Conservation (phyloP, 2,888 invertebrate genomes). For the Drosophila ustulata region DNA sequence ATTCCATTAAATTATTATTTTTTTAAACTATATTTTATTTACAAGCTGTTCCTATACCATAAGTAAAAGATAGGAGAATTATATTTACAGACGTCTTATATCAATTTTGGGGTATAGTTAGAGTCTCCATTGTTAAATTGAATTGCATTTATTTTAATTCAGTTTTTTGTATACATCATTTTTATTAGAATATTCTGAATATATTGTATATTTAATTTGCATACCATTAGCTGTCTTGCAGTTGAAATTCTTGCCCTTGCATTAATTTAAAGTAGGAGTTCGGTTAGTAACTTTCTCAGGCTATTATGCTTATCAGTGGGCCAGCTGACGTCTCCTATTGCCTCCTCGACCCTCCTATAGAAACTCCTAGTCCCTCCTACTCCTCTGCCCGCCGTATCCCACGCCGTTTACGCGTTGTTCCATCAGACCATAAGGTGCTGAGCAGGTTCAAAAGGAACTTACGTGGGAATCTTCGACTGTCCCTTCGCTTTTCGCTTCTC, state of each 20-base stretch:
- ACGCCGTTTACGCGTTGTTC: slow-evolving; percentile 27
- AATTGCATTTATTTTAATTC: too few relatives aligned
- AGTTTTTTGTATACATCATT: too few relatives aligned
- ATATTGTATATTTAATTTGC: too few relatives aligned
- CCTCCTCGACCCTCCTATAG: neutral
- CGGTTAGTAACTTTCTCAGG: slow-evolving; percentile 37
- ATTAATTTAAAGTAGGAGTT: neutral
- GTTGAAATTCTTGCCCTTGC: neutral
- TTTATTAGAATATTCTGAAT: too few relatives aligned
- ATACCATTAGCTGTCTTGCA: neutral
- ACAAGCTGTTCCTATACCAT: too few relatives aligned
- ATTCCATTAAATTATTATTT: too few relatives aligned
- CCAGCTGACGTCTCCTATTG: slow-evolving; percentile 48
- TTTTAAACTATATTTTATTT: too few relatives aligned
- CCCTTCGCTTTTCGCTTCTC: slow-evolving; percentile 10
- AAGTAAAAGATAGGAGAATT: too few relatives aligned
- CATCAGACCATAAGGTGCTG: slow-evolving; percentile 35
- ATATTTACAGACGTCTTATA: too few relatives aligned
- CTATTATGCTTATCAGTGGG: slow-evolving; percentile 24
- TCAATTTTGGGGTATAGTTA: too few relatives aligned
- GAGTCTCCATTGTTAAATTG: too few relatives aligned
- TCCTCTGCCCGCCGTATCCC: slow-evolving; percentile 28
- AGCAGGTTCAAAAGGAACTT: slow-evolving; percentile 24
- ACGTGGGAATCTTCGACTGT: slow-evolving; percentile 71
- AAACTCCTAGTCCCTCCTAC: neutral